phyloP scores from a whole-genome alignment of 1,140 invertebrate genomes.

The Anadara kagoshimensis region DNA sequence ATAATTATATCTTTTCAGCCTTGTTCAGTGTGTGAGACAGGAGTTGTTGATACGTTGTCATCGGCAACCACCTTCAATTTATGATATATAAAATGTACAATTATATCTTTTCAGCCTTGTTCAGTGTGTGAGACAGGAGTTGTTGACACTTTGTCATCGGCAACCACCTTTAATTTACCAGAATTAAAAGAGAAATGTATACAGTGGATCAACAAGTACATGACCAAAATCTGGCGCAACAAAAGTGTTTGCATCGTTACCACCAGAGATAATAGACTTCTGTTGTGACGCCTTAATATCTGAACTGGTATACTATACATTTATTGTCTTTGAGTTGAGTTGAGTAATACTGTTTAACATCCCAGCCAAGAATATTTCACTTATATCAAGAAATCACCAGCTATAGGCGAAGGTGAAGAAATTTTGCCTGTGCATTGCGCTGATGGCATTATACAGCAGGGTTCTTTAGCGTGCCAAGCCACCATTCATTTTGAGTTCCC shows the following conservation, averaged over 20 bases:
- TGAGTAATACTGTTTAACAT: not conserved
- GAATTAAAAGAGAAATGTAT: conserved; percentile 89
- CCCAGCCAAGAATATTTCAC: not conserved
- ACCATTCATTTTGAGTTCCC: no score
- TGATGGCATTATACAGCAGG: no score
- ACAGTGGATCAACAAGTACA: conserved; percentile 89
- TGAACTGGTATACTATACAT: conserved; percentile 77
- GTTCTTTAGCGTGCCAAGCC: no score
- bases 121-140: conserved; percentile 85
- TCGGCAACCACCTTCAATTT: no score
- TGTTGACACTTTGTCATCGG: conserved; percentile 86
- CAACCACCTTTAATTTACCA: conserved; percentile 88
- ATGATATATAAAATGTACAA: no score
- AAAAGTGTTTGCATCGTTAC: conserved; percentile 87
- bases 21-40: no score
- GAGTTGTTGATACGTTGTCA: no score
- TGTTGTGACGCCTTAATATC: conserved; percentile 82
- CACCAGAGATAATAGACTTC: conserved; percentile 86
- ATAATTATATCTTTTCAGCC: no score
- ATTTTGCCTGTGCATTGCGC: no score
- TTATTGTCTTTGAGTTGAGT: not conserved
- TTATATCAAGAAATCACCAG: not conserved
- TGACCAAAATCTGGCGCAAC: conserved; percentile 89
- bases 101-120: conserved; percentile 79
- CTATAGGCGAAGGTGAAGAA: no score